Evolutionary conservation across 2,888 invertebrate species (phyloP).

Genomic region (Protophormia terraenovae): DNA sequence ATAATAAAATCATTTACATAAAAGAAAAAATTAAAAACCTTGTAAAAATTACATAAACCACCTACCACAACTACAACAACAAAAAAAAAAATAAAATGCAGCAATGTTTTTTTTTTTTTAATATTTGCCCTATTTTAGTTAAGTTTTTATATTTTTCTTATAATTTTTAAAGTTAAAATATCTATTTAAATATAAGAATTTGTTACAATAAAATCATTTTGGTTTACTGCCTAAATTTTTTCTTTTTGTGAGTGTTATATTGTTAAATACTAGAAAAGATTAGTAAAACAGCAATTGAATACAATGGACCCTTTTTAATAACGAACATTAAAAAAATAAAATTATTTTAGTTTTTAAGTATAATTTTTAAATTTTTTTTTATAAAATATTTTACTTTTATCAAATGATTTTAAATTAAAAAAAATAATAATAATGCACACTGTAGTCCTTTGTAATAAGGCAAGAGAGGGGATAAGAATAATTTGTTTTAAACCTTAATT

Average conservation of each 20-base stretch:
- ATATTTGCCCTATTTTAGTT: neutral
- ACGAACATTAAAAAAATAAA: neutral
- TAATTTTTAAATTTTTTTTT: neutral
- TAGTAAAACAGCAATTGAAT: no score
- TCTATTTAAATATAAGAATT: neutral
- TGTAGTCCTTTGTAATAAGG: neutral
- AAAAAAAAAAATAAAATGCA: conserved; percentile 9
- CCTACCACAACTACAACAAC: conserved; percentile 32
- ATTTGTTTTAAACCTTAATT: no score
- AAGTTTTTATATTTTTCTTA: no score
- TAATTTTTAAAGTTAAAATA: no score
- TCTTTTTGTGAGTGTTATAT: neutral
- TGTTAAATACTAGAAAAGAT: neutral
- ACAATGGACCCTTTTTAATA: neutral
- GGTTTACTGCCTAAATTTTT: neutral
- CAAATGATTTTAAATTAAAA: neutral
- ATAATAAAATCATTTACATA: conserved; percentile 11
- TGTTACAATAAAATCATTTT: neutral
- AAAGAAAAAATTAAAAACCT: conserved; percentile 9
- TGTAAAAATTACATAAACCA: conserved; percentile 64
- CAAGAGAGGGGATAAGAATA: no score
- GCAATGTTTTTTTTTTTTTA: neutral
- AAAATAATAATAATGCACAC: neutral
- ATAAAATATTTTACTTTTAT: neutral
- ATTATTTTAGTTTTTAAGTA: neutral